Evolutionary conservation across 1,140 invertebrate genomes (phyloP), one percentile per base, ranked within the genome.

Genomic region (Gonioctena quinquepunctata): DNA sequence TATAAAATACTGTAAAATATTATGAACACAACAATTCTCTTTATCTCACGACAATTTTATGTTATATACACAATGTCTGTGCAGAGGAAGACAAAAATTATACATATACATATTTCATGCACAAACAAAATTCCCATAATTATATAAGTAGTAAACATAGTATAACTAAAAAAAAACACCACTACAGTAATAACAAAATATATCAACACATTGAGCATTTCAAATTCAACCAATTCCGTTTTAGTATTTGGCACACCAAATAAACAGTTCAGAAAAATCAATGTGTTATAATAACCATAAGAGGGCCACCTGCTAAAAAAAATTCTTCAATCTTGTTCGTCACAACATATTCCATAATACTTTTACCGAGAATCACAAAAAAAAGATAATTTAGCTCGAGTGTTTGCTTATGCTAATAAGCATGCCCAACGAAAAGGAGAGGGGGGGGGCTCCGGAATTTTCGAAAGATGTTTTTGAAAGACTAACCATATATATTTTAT

Each of bases 1-100:
- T 83, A 83, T 80, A 83, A 83, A 83, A 83, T 83, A 83, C 80
- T 82, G 80, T 81, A 80, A 80, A 81, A 79, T 76, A 82, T 81
- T 77, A 79, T 81, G 80, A 83, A 83, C 81, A 83, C 81, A 83
- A 82, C 80, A 82, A 82, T 83, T 82, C 80, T 82, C 81, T 80
- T 75, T 71, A 79, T 81, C 79, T 80, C 77, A 81, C 79, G 79
- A 82, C 79, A 72, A 68, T 65, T 59, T 69, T 67, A 69, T 71
- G 74, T 50, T 60, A 66, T 64, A 61, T 42, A 42, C 49, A 26
- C 13, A 23, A 54, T 59, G 33, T 65, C n/a, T 72, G 72, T 59
- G 72, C 68, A 71, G 57, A 76, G 77, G 75, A 80, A 80, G 78
- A 80, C 77, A 68, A 70, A 66, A 68, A 63, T 42, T 68, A 68